Evolutionary conservation across 2,888 invertebrate genomes (phyloP).

Genomic region (Bedellia somnulentella): DNA sequence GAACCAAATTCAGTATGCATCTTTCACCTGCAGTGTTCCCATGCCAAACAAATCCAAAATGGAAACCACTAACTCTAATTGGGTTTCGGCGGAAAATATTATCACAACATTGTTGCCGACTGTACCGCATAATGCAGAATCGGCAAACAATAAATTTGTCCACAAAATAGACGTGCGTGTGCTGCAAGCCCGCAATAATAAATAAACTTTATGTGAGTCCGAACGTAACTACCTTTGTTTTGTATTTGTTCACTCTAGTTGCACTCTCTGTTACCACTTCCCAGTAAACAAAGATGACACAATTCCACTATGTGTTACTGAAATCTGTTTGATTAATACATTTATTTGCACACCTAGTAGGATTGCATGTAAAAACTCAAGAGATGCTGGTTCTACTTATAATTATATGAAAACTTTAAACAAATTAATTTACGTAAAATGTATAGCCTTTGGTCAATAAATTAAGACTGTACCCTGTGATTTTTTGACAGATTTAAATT

Average conservation of each 20-base stretch:
- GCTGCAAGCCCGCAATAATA: conserved; percentile 31
- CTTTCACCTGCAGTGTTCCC: no score
- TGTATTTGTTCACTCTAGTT: conserved; percentile 8
- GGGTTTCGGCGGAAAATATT: conserved; percentile 2
- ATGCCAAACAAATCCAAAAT: conserved; percentile 19
- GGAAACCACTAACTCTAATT: neutral
- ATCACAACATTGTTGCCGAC: conserved; percentile 12
- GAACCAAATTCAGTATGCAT: no score
- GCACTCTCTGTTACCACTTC: conserved; percentile 4
- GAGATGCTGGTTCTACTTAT: no score
- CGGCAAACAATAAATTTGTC: conserved; percentile 43
- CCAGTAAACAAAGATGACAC: conserved; percentile 4
- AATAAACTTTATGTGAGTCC: conserved; percentile 40
- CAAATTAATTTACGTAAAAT: no score
- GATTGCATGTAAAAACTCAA: no score
- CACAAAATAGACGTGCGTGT: conserved; percentile 48
- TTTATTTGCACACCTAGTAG: no score
- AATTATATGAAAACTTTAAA: no score
- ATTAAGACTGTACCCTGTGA: no score
- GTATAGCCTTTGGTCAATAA: no score
- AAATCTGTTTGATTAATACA: no score
- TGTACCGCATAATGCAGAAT: conserved; percentile 35
- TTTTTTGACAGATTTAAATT: no score
- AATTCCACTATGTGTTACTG: no score
- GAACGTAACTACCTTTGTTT: conserved; percentile 9